Conservation (phyloP, 2,888 invertebrate species). For the Prosopocoilus inquinatus region DNA sequence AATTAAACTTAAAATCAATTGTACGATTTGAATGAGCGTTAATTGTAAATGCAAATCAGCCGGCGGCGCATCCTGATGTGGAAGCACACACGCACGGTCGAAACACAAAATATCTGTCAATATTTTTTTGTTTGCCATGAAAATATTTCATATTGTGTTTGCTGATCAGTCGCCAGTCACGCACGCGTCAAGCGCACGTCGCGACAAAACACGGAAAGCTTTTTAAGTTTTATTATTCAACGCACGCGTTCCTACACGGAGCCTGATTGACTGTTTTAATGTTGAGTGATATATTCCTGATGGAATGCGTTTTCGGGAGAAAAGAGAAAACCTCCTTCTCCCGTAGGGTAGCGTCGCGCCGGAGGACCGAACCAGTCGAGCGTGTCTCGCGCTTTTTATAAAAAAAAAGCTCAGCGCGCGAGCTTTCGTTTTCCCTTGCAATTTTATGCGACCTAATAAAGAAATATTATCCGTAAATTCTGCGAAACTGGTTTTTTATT, state of each 20-base stretch:
- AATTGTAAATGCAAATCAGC: constrained; percentile 21
- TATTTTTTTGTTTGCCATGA: constrained; percentile 21
- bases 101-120: constrained; percentile 14
- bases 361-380: constrained; percentile 4
- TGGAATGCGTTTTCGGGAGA: constrained; percentile 15
- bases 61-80: not conserved
- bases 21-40: constrained; percentile 12
- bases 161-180: constrained; percentile 31
- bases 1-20: constrained; percentile 6
- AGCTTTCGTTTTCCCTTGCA: constrained; percentile 10
- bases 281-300: constrained; percentile 26
- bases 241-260: constrained; percentile 37
- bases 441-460: constrained; percentile 17
- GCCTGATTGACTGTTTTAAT: constrained; percentile 37
- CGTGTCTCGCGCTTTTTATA: not conserved
- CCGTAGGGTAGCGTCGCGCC: too few relatives aligned
- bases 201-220: constrained; percentile 44
- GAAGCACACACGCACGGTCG: not conserved
- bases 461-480: constrained; percentile 18
- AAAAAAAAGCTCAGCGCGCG: not conserved
- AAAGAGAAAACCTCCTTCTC: constrained; percentile 5
- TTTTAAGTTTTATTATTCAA: constrained; percentile 44
- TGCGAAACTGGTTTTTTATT: constrained; percentile 18
- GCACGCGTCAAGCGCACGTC: constrained; percentile 37
- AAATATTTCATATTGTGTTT: constrained; percentile 19